Percentiles rank a stretch among this genome's conserved stretches.
Conservation (phyloP, 1,140 invertebrate species). For the Daktulosphaira vitifoliae region DNA sequence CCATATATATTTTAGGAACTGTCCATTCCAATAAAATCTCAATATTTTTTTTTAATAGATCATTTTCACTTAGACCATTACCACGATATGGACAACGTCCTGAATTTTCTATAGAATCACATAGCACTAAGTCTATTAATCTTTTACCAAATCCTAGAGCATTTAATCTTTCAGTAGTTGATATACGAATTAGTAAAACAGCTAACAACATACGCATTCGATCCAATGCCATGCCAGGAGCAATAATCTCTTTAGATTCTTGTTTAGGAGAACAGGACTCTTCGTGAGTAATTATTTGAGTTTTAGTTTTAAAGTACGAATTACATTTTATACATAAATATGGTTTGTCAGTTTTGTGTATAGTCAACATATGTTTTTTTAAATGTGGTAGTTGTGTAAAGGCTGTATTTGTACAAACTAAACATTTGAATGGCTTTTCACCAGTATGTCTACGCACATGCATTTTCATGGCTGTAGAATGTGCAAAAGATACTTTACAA, state of each 20-base stretch:
- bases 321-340: conserved; percentile 58
- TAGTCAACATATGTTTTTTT: conserved; percentile 53
- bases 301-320: conserved; percentile 67
- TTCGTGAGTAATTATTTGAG: conserved; percentile 55
- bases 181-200: conserved; percentile 69
- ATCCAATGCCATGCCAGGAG: conserved; percentile 53
- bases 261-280: conserved; percentile 45
- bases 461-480: conserved; percentile 48
- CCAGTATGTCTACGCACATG: conserved; percentile 57
- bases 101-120: conserved; percentile 63
- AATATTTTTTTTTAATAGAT: conserved; percentile 59
- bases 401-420: conserved; percentile 49
- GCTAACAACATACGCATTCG: conserved; percentile 68
- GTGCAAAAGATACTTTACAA: conserved; percentile 58
- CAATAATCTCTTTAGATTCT: conserved; percentile 27
- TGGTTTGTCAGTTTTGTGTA: conserved; percentile 56
- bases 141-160: conserved; percentile 71
- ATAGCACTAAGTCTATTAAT: conserved; percentile 71
- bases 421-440: conserved; percentile 58
- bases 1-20: conserved; percentile 66
- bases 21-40: conserved; percentile 70
- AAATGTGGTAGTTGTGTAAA: conserved; percentile 63
- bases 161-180: conserved; percentile 61
- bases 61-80: conserved; percentile 48
- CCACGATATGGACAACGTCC: conserved; percentile 56